Evolutionary conservation across 2,113 vertebrate species (phyloP).

Genomic region (Girardinichthys multiradiatus): DNA sequence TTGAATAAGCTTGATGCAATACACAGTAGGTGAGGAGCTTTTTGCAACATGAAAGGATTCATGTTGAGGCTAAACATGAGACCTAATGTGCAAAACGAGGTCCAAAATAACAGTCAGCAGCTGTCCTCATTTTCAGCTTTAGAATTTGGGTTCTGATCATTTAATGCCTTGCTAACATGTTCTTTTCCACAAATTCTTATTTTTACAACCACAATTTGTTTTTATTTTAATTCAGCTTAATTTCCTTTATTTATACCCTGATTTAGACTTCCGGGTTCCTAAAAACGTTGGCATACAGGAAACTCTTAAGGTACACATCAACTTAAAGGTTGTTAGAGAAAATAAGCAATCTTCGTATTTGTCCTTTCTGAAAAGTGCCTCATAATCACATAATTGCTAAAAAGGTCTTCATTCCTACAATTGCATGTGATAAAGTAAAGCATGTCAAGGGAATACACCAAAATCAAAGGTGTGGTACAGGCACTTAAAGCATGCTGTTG

Average conservation of each 20-base stretch:
- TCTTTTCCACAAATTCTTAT: not conserved
- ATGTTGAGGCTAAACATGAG: not conserved
- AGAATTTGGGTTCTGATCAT: not conserved
- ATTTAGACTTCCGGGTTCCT: not conserved
- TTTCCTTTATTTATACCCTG: not conserved
- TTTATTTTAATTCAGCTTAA: not conserved
- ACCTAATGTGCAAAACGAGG: constrained; percentile 4
- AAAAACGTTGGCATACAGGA: no score
- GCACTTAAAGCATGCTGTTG: no score
- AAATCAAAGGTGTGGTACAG: no score
- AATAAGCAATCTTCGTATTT: not conserved
- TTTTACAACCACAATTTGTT: not conserved
- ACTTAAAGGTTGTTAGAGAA: not conserved
- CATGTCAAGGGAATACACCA: no score
- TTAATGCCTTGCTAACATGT: not conserved
- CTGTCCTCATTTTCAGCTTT: not conserved
- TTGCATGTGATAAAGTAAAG: not conserved
- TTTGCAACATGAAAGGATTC: not conserved
- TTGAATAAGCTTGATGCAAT: constrained; percentile 8
- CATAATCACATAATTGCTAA: not conserved
- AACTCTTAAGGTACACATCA: not conserved
- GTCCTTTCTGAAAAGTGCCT: not conserved
- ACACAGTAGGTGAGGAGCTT: constrained; percentile 12
- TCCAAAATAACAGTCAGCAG: not conserved
- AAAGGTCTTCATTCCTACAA: not conserved